Percentiles rank a stretch among this genome's conserved stretches.
These are phyloP conservation scores for Sympetrum striolatum DNA, from an alignment of 2,888 invertebrate genomes.

Conservation along the genomic window DNA sequence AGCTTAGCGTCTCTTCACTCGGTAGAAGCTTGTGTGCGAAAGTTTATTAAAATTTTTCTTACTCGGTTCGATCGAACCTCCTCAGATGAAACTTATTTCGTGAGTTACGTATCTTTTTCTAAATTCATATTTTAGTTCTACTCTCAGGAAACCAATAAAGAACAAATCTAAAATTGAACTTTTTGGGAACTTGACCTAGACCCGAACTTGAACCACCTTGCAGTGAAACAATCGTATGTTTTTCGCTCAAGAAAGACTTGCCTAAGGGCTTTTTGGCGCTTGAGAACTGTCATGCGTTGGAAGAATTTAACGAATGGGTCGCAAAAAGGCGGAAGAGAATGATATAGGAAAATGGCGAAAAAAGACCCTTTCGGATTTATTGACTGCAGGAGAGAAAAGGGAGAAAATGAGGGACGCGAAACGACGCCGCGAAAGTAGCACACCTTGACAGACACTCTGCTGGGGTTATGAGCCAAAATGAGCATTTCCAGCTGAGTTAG, in stretches of 20 bases:
- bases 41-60: too few relatives aligned
- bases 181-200: too few relatives aligned
- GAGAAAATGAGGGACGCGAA: background rate
- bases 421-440: background rate
- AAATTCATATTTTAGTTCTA: too few relatives aligned
- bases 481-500: background rate
- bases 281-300: background rate
- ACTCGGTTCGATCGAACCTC: too few relatives aligned
- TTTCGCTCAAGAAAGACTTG: background rate
- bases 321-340: background rate
- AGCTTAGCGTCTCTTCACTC: too few relatives aligned
- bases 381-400: background rate
- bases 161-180: too few relatives aligned
- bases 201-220: too few relatives aligned
- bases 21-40: too few relatives aligned
- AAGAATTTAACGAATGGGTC: background rate
- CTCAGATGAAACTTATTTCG: too few relatives aligned
- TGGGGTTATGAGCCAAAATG: background rate
- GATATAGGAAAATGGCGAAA: background rate
- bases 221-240: too few relatives aligned
- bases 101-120: too few relatives aligned
- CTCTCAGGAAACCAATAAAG: too few relatives aligned
- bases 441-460: background rate
- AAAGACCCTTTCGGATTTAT: background rate
- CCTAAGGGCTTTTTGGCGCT: background rate